phyloP scores from a whole-genome alignment of 2,888 invertebrate genomes.

The Altica lythri region DNA sequence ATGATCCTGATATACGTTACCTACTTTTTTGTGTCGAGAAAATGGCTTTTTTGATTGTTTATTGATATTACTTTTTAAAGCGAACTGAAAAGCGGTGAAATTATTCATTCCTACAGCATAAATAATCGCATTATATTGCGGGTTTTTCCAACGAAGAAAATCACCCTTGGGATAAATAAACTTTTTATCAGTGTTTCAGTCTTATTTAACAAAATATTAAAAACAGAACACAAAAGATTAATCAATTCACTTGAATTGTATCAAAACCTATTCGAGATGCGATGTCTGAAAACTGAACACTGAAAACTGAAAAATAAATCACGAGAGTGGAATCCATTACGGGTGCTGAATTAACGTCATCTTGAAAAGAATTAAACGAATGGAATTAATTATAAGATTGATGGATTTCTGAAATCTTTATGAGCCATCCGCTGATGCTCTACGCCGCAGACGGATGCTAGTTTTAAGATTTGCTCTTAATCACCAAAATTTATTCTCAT shows the following conservation, averaged over 20 bases:
- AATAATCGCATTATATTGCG: too few relatives aligned
- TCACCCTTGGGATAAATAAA: not conserved
- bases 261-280: conserved; percentile 39
- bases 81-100: too few relatives aligned
- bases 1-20: too few relatives aligned
- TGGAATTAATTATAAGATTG: conserved; percentile 61
- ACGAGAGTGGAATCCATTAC: conserved; percentile 55
- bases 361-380: conserved; percentile 60
- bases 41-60: too few relatives aligned
- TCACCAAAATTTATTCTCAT: conserved; percentile 38
- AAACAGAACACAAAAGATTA: conserved; percentile 36
- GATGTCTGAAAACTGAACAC: conserved; percentile 26
- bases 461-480: conserved; percentile 48
- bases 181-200: conserved; percentile 34
- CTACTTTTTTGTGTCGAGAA: too few relatives aligned
- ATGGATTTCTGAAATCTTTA: conserved; percentile 55
- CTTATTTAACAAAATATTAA: conserved; percentile 31
- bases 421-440: conserved; percentile 34
- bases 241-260: conserved; percentile 37
- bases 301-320: conserved; percentile 50
- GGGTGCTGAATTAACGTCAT: conserved; percentile 57
- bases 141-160: too few relatives aligned
- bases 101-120: too few relatives aligned
- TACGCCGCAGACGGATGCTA: conserved; percentile 33
- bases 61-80: too few relatives aligned